Evolutionary conservation across 2,888 invertebrate species (phyloP).

Genomic region (Hipparchia sbordonii): DNA sequence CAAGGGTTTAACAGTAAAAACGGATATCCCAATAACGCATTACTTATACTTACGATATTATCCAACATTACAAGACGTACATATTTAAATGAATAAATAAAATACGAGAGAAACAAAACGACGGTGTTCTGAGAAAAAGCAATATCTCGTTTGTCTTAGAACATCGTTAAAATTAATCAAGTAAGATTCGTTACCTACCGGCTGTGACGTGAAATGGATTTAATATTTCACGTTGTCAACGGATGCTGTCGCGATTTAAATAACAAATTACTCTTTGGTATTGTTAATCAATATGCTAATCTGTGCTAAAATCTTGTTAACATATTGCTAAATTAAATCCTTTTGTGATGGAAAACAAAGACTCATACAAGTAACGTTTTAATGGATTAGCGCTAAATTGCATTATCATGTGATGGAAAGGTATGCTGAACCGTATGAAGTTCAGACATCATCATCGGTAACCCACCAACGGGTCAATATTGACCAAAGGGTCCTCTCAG

Average conservation of each 20-base stretch:
- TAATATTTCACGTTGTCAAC: conserved; percentile 11
- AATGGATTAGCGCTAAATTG: not conserved
- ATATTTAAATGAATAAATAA: no score
- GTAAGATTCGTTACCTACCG: conserved; percentile 2
- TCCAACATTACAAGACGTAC: no score
- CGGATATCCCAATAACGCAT: no score
- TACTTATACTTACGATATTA: no score
- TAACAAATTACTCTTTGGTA: conserved; percentile 10
- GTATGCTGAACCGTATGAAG: no score
- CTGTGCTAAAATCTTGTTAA: not conserved
- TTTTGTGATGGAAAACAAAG: conserved; percentile 13
- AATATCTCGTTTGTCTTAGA: conserved; percentile 6
- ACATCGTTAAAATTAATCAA: conserved; percentile 13
- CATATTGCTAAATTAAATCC: conserved; percentile 9
- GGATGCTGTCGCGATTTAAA: conserved; percentile 4
- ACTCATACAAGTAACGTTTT: not conserved
- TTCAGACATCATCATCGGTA: no score
- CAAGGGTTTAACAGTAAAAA: no score
- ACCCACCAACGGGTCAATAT: no score
- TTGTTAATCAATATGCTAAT: conserved; percentile 19
- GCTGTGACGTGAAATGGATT: conserved; percentile 14
- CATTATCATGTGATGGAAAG: not conserved
- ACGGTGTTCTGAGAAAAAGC: not conserved
- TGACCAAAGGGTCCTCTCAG: no score
- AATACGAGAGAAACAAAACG: not conserved